Evolutionary conservation across 2,888 invertebrate species (phyloP).

Genomic region (Brachypalpus laphriformis): DNA sequence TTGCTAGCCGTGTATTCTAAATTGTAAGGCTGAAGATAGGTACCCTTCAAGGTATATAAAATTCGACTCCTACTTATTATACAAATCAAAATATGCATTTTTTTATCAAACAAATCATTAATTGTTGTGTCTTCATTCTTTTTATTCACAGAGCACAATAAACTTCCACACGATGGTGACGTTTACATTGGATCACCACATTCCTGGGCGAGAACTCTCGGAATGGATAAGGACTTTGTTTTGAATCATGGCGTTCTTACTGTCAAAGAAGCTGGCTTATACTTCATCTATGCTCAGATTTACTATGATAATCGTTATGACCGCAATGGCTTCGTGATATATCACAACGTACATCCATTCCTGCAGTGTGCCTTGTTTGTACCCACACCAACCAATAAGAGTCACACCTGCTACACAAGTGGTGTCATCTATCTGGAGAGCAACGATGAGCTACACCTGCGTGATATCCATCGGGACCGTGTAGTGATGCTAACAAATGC

Average conservation of each 20-base stretch:
- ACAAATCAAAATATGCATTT: too few relatives aligned
- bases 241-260: slow-evolving; percentile 87
- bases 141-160: slow-evolving; percentile 53
- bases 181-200: slow-evolving; percentile 79
- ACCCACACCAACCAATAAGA: slow-evolving; percentile 85
- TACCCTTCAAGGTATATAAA: too few relatives aligned
- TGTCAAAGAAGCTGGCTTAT: slow-evolving; percentile 88
- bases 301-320: slow-evolving; percentile 91
- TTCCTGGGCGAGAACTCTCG: slow-evolving; percentile 85
- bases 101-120: too few relatives aligned
- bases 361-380: slow-evolving; percentile 90
- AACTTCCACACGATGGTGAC: slow-evolving; percentile 78
- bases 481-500: slow-evolving; percentile 84
- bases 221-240: slow-evolving; percentile 86
- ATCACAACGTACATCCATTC: slow-evolving; percentile 86
- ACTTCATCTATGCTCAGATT: slow-evolving; percentile 91
- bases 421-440: slow-evolving; percentile 86
- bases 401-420: slow-evolving; percentile 90
- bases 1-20: too few relatives aligned
- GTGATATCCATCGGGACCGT: slow-evolving; percentile 85
- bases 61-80: too few relatives aligned
- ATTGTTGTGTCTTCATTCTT: too few relatives aligned
- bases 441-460: slow-evolving; percentile 87
- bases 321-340: slow-evolving; percentile 89
- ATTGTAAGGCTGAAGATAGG: too few relatives aligned